These are phyloP conservation scores for Bos indicus DNA, from an alignment of 2,113 vertebrate species.

Conservation along the genomic window DNA sequence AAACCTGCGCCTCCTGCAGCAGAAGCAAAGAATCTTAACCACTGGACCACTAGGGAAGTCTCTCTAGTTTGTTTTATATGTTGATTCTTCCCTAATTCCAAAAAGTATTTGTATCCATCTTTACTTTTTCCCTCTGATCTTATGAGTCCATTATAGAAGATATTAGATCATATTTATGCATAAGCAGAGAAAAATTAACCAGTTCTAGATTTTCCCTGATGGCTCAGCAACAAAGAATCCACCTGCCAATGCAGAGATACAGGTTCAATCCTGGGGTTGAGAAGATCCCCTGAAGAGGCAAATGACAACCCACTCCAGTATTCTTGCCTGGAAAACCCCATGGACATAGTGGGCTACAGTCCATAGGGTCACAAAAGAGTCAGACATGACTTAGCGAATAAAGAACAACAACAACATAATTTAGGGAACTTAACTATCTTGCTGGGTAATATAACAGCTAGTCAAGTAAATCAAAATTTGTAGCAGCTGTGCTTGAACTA, in stretches of 20 bases:
- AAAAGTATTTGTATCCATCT: neutral
- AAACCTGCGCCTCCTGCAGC: neutral
- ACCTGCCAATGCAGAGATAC: neutral
- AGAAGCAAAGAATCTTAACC: neutral
- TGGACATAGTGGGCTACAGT: neutral
- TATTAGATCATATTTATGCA: neutral
- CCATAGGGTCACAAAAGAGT: neutral
- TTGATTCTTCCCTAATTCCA: neutral
- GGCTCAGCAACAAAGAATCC: neutral
- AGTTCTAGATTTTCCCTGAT: neutral
- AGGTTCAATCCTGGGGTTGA: neutral
- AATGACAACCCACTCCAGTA: neutral
- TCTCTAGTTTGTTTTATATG: neutral
- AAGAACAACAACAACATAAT: neutral
- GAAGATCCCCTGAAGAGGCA: neutral
- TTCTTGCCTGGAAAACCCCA: neutral
- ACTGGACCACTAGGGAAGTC: neutral
- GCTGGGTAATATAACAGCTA: neutral
- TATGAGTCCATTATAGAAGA: neutral
- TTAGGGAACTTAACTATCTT: neutral
- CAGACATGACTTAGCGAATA: neutral
- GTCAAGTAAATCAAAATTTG: conserved; percentile 10
- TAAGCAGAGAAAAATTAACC: neutral
- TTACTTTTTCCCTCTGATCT: neutral
- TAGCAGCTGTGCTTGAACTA: neutral